Conservation (phyloP, 2,797 vertebrate species). For the Simalia tracyae region DNA sequence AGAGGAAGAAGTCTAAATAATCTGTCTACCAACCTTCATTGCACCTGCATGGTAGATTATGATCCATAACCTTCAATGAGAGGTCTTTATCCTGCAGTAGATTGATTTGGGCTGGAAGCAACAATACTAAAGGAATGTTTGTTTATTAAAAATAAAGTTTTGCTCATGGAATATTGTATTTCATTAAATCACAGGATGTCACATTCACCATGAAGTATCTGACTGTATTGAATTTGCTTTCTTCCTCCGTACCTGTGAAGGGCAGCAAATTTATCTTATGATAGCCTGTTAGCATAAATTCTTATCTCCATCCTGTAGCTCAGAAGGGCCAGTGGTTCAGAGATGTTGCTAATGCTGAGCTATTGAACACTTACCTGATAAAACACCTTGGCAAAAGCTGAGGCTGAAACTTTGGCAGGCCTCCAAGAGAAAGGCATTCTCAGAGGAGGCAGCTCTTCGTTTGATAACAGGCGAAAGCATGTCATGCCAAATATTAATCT, state of each 20-base stretch:
- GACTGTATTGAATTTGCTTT: too few species aligned
- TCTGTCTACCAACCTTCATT: too few species aligned
- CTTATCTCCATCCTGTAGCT: background rate
- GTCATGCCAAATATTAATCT: background rate
- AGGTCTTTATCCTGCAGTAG: background rate
- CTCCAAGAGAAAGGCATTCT: background rate
- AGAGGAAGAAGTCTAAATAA: too few species aligned
- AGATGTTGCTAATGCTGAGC: background rate
- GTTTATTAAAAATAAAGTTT: background rate
- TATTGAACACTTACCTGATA: background rate
- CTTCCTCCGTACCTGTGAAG: background rate
- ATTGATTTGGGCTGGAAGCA: too few species aligned
- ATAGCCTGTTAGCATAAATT: background rate
- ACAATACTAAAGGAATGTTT: too few species aligned
- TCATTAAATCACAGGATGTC: background rate
- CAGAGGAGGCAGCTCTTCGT: background rate
- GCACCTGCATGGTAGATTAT: background rate
- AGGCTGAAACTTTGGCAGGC: background rate
- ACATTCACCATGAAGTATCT: background rate
- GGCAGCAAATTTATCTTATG: background rate
- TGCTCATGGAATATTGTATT: background rate
- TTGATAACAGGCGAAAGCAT: background rate
- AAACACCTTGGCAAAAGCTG: background rate
- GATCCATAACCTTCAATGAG: background rate
- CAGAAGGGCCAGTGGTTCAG: background rate